Evolutionary conservation across 2,888 invertebrate genomes (phyloP), one percentile per base, ranked within the genome.

Genomic region (Junonia oenone): DNA sequence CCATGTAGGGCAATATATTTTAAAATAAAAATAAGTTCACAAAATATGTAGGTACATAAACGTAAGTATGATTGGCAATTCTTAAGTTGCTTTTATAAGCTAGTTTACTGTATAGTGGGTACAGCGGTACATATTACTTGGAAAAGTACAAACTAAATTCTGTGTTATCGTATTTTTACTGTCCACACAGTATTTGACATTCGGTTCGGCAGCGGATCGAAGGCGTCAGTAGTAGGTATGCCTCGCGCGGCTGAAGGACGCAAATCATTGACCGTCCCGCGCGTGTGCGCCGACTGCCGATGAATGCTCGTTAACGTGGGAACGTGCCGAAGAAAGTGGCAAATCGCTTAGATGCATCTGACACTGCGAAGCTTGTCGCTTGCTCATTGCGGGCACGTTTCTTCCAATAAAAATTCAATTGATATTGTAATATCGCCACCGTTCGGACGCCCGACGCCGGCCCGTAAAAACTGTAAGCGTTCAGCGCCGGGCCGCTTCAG

Each of bases 371-470:
- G 72, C 69, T 72, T 47, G 29, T 59, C 70, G 72, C 69, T 72
- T 47, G 26, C 57, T 46, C 33, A 47, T 47, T 26, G 63, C 71
- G 37, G 62, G 59, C 73, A 73, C 67, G 71, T 72, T 65, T 62
- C 48, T 57, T 64, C 63, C 67, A 72, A 73, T 76, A 71, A 76
- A 75, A 76, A 66, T 51, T 62, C 70, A 73, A 78, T 76, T 50
- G 64, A 73, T 75, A 76, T 72, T 46, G 17, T 47, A 49, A 55
- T 69, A 64, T 68, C 70, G 72, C 72, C 69, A 67, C 64, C 47
- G 13, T 13, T 26, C 48, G 40, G 48, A 19, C 38, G 67, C 67
- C 38, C 66, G 65, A 61, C 48, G 51, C 43, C 37, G 22, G 55
- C 33, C 60, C 58, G 73, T 70, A 78, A 83, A 81, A 81, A 54